Conservation (phyloP, 92 coral and sea anemone genomes). For the Epizoanthus scotinus region DNA sequence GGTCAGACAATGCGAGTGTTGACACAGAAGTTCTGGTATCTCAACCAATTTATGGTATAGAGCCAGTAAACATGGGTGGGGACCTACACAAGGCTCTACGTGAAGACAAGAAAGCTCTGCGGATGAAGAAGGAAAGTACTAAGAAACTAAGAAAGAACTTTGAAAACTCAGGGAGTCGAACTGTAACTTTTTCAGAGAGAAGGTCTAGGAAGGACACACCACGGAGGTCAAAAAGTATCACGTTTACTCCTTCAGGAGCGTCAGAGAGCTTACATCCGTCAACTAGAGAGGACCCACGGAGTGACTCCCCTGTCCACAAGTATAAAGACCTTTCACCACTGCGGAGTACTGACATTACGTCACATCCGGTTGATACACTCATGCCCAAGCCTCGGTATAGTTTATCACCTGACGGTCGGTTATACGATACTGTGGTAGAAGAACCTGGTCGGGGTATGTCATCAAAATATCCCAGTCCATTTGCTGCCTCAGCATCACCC, state of each 20-base stretch:
- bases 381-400: conserved; percentile 32
- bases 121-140: conserved; percentile 73
- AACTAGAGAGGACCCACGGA: conserved; percentile 44
- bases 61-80: conserved; percentile 99
- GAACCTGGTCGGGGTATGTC: conserved; percentile 1
- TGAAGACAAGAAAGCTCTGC: conserved; percentile 70
- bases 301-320: conserved; percentile 40
- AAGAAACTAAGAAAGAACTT: conserved; percentile 82
- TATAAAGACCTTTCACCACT: conserved; percentile 34
- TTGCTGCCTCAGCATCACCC: conserved; percentile 9
- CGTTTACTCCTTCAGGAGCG: conserved; percentile 31
- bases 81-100: conserved; percentile 75
- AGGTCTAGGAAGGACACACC: conserved; percentile 56
- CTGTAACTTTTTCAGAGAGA: conserved; percentile 40
- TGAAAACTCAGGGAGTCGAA: conserved; percentile 45
- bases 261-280: conserved; percentile 47
- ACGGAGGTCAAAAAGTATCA: conserved; percentile 55
- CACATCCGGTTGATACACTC: conserved; percentile 29
- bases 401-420: conserved; percentile 21
- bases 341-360: conserved; percentile 29
- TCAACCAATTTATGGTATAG: conserved; percentile 84
- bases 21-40: conserved; percentile 91
- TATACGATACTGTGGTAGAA: conserved; percentile 16
- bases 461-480: conserved; percentile 23
- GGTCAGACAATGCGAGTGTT: conserved; percentile 85